Percentiles rank a stretch among this genome's conserved stretches.
Evolutionary conservation across 2,797 vertebrate genomes (phyloP).

Genomic region (Myotis pilosus): DNA sequence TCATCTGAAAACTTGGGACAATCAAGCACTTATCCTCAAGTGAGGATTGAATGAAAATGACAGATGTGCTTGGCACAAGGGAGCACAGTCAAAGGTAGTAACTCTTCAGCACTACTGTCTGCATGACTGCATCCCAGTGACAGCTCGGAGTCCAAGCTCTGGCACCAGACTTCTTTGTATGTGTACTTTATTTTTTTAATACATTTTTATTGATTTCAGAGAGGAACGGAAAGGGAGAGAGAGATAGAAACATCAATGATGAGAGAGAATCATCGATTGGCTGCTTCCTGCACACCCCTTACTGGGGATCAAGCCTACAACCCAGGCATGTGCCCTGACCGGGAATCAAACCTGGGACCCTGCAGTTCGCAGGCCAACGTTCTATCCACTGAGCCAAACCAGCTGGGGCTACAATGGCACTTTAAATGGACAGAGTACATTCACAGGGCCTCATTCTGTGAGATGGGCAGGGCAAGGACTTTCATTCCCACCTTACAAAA

Average conservation of each 20-base stretch:
- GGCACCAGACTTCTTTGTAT: not conserved
- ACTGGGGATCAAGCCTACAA: no score
- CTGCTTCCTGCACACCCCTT: no score
- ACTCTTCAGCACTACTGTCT: not conserved
- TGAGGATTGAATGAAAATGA: not conserved
- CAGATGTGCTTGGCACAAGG: not conserved
- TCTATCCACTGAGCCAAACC: no score
- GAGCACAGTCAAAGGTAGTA: not conserved
- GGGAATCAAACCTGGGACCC: no score
- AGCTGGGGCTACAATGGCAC: not conserved
- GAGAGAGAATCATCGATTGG: no score
- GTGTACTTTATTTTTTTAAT: no score
- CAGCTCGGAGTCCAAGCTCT: not conserved
- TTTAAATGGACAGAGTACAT: not conserved
- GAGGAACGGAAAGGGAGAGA: no score
- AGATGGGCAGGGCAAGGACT: not conserved
- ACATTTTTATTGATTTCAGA: no score
- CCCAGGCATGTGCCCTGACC: no score
- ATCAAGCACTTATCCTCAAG: not conserved
- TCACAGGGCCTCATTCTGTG: not conserved
- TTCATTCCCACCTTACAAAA: not conserved
- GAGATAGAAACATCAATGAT: no score
- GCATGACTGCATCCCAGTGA: not conserved
- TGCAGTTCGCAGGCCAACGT: no score
- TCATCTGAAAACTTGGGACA: constrained; percentile 7